Evolutionary conservation across 2,797 vertebrate species (phyloP).

Genomic region (Podarcis siculus): DNA sequence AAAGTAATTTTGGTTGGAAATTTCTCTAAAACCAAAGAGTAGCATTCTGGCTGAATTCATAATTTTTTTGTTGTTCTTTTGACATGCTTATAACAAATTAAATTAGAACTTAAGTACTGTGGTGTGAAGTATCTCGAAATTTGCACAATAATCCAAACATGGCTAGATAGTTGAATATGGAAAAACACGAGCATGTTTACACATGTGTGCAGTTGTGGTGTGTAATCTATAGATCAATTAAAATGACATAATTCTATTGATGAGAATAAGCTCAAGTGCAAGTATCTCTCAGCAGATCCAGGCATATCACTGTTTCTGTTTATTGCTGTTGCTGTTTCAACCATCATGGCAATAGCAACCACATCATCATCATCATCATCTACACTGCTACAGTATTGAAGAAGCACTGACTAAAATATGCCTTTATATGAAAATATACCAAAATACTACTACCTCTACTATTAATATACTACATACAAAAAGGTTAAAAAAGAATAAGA

Average conservation of each 20-base stretch:
- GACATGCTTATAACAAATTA: neutral
- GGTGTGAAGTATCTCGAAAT: neutral
- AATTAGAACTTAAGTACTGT: neutral
- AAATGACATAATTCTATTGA: neutral
- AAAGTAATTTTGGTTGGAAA: neutral
- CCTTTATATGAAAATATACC: too few species aligned
- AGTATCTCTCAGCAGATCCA: neutral
- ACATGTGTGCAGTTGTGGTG: neutral
- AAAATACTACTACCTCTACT: too few species aligned
- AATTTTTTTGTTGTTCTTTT: neutral
- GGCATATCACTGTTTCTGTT: too few species aligned
- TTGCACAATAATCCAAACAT: neutral
- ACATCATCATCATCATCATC: too few species aligned
- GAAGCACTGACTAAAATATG: too few species aligned
- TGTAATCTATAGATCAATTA: neutral
- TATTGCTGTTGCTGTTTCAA: too few species aligned
- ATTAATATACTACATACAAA: too few species aligned
- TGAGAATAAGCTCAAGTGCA: neutral
- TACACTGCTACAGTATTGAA: too few species aligned
- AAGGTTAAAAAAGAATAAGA: too few species aligned
- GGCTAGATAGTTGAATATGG: neutral
- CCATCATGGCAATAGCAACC: too few species aligned
- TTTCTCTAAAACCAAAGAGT: neutral
- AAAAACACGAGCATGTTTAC: neutral
- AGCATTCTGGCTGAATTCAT: neutral